Conservation (phyloP, 1,140 invertebrate genomes). For the Anastatus disparis region DNA sequence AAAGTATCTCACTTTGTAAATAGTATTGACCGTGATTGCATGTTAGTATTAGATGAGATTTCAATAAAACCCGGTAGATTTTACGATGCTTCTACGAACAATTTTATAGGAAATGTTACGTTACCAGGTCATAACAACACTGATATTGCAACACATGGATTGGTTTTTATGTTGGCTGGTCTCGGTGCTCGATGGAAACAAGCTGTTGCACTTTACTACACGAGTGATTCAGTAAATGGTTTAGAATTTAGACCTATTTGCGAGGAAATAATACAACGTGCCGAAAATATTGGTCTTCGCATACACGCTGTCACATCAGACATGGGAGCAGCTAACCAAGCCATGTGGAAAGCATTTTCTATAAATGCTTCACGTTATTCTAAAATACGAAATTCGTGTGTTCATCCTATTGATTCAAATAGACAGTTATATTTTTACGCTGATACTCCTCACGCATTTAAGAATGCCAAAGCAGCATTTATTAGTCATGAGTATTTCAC, state of each 20-base stretch:
- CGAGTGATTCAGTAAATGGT: slow-evolving; percentile 1
- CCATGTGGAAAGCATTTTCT: slow-evolving; percentile 6
- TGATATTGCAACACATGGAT: not conserved
- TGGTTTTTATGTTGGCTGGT: slow-evolving; percentile 35
- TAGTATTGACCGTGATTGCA: slow-evolving; percentile 30
- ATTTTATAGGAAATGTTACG: slow-evolving; percentile 19
- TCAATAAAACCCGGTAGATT: not conserved
- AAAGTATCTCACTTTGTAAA: slow-evolving; percentile 24
- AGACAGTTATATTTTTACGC: slow-evolving; percentile 15
- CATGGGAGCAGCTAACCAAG: slow-evolving; percentile 11
- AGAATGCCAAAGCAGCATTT: slow-evolving; percentile 13
- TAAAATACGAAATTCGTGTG: not conserved
- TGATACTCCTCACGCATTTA: slow-evolving; percentile 22
- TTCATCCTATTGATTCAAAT: slow-evolving; percentile 7
- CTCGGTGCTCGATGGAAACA: too few species aligned
- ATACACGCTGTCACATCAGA: slow-evolving; percentile 3
- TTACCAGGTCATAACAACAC: not conserved
- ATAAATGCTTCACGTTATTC: slow-evolving; percentile 10
- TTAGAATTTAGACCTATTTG: not conserved
- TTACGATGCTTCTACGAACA: slow-evolving; percentile 15
- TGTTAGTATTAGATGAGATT: slow-evolving; percentile 40
- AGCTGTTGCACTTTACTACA: slow-evolving; percentile 24
- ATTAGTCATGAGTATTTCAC: slow-evolving; percentile 12
- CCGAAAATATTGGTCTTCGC: not conserved
- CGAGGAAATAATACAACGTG: not conserved